phyloP scores from a whole-genome alignment of 2,888 invertebrate genomes.

The Pachydiplax longipennis region DNA sequence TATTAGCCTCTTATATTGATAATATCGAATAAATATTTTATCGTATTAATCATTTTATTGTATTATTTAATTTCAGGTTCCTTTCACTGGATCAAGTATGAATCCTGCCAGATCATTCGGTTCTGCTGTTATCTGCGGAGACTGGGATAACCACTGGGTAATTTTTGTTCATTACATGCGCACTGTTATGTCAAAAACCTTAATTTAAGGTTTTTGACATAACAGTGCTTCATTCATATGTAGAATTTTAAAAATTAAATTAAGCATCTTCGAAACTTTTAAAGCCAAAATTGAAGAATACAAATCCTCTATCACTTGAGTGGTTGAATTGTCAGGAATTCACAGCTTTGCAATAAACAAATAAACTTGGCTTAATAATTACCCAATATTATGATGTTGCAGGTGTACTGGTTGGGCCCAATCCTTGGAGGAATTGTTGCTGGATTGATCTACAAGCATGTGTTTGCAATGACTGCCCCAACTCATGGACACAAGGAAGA shows the following conservation, averaged over 20 bases:
- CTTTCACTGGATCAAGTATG: conserved; percentile 86
- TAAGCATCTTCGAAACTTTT: too few relatives aligned
- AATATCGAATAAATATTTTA: too few relatives aligned
- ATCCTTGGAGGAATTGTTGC: conserved; percentile 81
- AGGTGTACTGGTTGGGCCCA: conserved; percentile 91
- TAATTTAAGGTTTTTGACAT: too few relatives aligned
- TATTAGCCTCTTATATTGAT: too few relatives aligned
- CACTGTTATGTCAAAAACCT: too few relatives aligned
- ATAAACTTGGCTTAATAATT: background rate
- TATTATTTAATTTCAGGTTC: conserved; percentile 59
- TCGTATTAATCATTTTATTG: background rate
- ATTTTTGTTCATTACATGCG: conserved; percentile 55
- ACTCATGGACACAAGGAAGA: conserved; percentile 54
- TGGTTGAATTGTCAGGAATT: too few relatives aligned
- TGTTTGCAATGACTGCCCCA: conserved; percentile 56
- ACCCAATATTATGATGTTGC: conserved; percentile 50
- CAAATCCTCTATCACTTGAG: too few relatives aligned
- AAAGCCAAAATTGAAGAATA: too few relatives aligned
- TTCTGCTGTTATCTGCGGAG: conserved; percentile 78
- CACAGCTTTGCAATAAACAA: too few relatives aligned
- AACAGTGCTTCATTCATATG: too few relatives aligned
- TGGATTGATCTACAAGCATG: conserved; percentile 75
- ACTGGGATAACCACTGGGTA: conserved; percentile 86
- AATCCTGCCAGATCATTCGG: conserved; percentile 91
- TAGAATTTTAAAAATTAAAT: too few relatives aligned